Percentiles rank a stretch among this genome's conserved stretches.
Conservation (phyloP, 2,888 invertebrate species). For the Trachelus stipa region DNA sequence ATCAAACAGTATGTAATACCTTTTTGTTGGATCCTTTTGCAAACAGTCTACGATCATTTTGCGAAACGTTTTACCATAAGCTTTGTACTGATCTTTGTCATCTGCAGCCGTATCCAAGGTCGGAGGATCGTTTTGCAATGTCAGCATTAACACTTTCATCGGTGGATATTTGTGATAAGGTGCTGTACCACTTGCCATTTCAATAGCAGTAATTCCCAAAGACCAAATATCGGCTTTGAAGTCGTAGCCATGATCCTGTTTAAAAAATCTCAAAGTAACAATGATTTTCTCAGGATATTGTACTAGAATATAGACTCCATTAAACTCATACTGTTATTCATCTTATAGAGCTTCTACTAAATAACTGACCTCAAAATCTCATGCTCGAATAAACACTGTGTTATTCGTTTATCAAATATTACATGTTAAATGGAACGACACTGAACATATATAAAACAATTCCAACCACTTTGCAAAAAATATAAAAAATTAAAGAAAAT, state of each 20-base stretch:
- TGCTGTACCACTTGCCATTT: conserved; percentile 98
- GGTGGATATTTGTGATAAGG: conserved; percentile 99
- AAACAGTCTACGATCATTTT: conserved; percentile 97
- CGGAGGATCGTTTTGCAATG: conserved; percentile 98
- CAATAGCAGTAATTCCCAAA: conserved; percentile 97
- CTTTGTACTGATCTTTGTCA: conserved; percentile 97
- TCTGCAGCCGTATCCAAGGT: conserved; percentile 94
- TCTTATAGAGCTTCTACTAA: neutral
- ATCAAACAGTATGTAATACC: conserved; percentile 63
- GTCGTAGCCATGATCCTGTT: conserved; percentile 94
- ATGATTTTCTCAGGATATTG: neutral
- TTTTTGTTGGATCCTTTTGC: conserved; percentile 93
- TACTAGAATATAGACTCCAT: neutral
- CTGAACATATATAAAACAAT: neutral
- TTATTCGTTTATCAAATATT: neutral
- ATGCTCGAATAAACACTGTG: neutral
- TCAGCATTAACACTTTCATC: conserved; percentile 99
- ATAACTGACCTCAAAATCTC: neutral
- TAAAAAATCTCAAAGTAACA: conserved; percentile 18
- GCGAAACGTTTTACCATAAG: conserved; percentile 96
- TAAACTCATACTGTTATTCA: neutral
- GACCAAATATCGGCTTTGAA: conserved; percentile 97
- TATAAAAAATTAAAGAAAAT: neutral
- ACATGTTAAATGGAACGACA: neutral
- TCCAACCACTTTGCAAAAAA: neutral